Evolutionary conservation across 2,888 invertebrate species (phyloP).

Genomic region (Cremastinae sp.): DNA sequence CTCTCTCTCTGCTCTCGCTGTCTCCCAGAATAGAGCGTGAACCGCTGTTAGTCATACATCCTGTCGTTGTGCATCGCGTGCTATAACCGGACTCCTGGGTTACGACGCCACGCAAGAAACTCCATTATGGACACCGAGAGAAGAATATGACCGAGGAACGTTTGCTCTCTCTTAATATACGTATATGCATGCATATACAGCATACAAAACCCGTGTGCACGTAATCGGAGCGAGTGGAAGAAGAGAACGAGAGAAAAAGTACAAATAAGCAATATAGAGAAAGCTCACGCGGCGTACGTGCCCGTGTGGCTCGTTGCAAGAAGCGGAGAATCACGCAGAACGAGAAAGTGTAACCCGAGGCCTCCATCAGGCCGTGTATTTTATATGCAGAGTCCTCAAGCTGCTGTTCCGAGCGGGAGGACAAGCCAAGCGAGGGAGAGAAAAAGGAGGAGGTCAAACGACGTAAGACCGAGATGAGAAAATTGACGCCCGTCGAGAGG

Average conservation of each 20-base stretch:
- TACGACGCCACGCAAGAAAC: slow-evolving; percentile 61
- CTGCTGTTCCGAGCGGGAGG: slow-evolving; percentile 31
- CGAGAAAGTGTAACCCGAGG: slow-evolving; percentile 59
- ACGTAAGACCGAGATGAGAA: slow-evolving; percentile 34
- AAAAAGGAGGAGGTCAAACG: slow-evolving; percentile 47
- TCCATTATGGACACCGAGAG: slow-evolving; percentile 70
- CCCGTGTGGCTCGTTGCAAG: slow-evolving; percentile 42
- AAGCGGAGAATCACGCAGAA: slow-evolving; percentile 56
- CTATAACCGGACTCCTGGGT: slow-evolving; percentile 74
- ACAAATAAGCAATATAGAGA: slow-evolving; percentile 40
- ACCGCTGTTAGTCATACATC: slow-evolving; percentile 76
- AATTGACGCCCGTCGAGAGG: slow-evolving; percentile 25
- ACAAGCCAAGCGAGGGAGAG: slow-evolving; percentile 34
- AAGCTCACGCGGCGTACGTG: slow-evolving; percentile 51
- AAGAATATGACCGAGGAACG: slow-evolving; percentile 61
- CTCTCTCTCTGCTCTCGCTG: slow-evolving; percentile 59
- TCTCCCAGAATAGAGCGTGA: slow-evolving; percentile 77
- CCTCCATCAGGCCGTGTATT: neutral
- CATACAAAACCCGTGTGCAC: slow-evolving; percentile 17
- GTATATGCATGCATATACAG: slow-evolving; percentile 24
- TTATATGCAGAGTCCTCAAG: slow-evolving; percentile 23
- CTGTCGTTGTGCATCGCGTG: slow-evolving; percentile 73
- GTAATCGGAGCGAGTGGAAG: slow-evolving; percentile 20
- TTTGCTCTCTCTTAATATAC: slow-evolving; percentile 39
- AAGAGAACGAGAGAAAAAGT: slow-evolving; percentile 34